Conservation (phyloP, 2,113 vertebrate species). For the Hydrolagus affinis region DNA sequence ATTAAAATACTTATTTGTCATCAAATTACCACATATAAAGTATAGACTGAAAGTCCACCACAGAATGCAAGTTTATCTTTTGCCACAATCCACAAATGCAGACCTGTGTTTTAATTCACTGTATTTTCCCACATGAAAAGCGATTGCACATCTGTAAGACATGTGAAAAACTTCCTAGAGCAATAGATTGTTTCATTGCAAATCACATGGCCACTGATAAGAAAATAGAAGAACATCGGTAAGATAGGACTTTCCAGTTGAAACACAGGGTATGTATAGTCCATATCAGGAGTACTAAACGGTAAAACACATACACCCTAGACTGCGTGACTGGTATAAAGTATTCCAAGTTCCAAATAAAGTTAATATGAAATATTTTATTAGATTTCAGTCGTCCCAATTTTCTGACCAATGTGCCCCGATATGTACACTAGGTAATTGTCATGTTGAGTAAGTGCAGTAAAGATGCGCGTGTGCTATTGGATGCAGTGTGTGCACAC, state of each 20-base stretch:
- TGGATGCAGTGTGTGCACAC: neutral
- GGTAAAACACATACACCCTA: neutral
- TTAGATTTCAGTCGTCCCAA: neutral
- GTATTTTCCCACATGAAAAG: neutral
- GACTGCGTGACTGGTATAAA: neutral
- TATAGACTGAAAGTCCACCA: neutral
- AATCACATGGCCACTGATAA: too few relatives aligned
- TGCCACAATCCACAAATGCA: neutral
- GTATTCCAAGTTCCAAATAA: neutral
- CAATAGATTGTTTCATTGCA: too few relatives aligned
- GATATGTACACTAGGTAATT: neutral
- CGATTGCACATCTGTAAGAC: neutral
- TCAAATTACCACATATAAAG: neutral
- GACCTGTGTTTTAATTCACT: neutral
- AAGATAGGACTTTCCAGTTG: too few relatives aligned
- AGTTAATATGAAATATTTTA: slow-evolving; percentile 4
- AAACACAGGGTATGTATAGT: neutral
- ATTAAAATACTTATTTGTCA: neutral
- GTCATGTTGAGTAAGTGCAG: neutral
- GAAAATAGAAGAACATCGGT: too few relatives aligned
- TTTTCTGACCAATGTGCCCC: neutral
- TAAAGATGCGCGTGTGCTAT: neutral
- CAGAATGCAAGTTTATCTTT: neutral
- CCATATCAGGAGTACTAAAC: neutral
- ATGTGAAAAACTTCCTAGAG: neutral